Conservation (phyloP, 2,113 vertebrate species). For the Athene cunicularia region DNA sequence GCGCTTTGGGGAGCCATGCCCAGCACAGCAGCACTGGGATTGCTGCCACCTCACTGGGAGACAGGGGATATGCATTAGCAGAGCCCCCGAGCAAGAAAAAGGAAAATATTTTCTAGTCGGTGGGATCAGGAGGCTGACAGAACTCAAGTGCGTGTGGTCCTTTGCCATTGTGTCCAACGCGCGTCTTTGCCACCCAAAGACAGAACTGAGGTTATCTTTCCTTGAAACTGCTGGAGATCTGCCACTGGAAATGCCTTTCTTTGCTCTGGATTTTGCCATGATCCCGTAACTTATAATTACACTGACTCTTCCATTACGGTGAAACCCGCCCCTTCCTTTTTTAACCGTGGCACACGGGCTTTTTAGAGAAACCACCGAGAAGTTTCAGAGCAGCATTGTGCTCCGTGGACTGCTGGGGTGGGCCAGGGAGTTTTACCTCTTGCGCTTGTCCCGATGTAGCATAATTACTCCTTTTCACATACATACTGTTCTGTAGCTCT, state of each 20-base stretch:
- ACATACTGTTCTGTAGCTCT: background rate
- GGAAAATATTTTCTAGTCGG: background rate
- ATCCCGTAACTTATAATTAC: background rate
- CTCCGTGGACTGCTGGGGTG: background rate
- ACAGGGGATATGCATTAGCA: accelerated
- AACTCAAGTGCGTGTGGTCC: background rate
- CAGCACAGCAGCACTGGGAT: background rate
- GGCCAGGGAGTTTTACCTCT: background rate
- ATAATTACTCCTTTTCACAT: background rate
- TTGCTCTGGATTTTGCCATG: background rate
- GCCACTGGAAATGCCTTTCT: conserved; percentile 2
- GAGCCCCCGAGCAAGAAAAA: background rate
- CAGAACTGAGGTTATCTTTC: background rate
- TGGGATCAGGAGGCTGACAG: background rate
- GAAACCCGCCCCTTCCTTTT: background rate
- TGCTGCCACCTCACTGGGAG: background rate
- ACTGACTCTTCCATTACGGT: background rate
- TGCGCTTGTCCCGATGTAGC: background rate
- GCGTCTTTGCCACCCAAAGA: background rate
- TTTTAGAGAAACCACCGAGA: background rate
- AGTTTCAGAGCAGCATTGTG: background rate
- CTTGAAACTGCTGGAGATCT: background rate
- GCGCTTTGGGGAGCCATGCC: background rate
- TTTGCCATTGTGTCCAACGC: background rate
- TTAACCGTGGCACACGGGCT: background rate